These are phyloP conservation scores for Drosophila longiperda DNA, from an alignment of 2,888 invertebrate genomes.

Conservation along the genomic window DNA sequence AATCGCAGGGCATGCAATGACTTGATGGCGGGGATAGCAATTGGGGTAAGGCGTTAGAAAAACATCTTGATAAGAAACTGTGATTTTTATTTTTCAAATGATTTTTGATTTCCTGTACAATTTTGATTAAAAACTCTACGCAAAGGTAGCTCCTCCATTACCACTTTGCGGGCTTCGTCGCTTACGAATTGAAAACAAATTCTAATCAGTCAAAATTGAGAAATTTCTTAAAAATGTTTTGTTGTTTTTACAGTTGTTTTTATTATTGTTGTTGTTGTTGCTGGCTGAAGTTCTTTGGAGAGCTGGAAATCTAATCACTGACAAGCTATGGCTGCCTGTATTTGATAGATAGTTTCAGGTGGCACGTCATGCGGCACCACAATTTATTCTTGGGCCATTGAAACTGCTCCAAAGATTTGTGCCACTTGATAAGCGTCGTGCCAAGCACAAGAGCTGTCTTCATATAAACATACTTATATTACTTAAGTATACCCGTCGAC, in stretches of 20 bases:
- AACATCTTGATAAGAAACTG: constrained; percentile 80
- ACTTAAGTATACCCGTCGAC: constrained; percentile 8
- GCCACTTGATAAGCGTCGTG: constrained; percentile 54
- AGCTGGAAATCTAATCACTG: constrained; percentile 75
- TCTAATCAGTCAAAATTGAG: constrained; percentile 79
- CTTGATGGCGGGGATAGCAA: constrained; percentile 56
- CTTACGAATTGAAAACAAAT: constrained; percentile 79
- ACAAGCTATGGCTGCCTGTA: constrained; percentile 71
- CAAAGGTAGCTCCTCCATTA: constrained; percentile 42
- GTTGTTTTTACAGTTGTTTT: constrained; percentile 5
- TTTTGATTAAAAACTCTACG: constrained; percentile 80
- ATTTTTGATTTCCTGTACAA: constrained; percentile 83
- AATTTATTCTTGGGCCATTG: constrained; percentile 35
- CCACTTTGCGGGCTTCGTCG: constrained; percentile 32
- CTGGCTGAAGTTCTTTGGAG: constrained; percentile 42
- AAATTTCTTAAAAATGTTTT: constrained; percentile 65
- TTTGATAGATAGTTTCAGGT: constrained; percentile 79
- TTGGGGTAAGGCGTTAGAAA: constrained; percentile 73
- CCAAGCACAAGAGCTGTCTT: constrained; percentile 48
- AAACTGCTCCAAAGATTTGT: constrained; percentile 41
- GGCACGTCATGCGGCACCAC: constrained; percentile 52
- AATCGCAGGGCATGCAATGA: constrained; percentile 28
- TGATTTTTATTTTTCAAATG: constrained; percentile 81
- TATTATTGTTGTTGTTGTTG: constrained; percentile 34
- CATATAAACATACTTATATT: neutral